Base-by-base conservation (phyloP, 2,888 invertebrate genomes). In the Amphiduros pacificus region DNA sequence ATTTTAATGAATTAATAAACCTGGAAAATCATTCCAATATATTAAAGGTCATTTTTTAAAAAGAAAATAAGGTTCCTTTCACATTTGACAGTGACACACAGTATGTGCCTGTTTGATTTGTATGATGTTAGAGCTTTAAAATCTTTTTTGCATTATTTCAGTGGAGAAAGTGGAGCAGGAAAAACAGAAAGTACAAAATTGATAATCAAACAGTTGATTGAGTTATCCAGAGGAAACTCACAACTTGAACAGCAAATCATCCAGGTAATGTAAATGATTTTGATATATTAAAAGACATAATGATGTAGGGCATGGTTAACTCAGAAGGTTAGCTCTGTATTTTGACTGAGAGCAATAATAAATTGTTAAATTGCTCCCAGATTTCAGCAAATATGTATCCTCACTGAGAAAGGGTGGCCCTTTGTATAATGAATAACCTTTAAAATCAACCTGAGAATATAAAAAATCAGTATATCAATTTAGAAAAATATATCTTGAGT, bases 111-210 rank as follows among this genome's bases (percentile, higher is more conserved):
- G 17, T 36, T 36, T 36, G 17, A 36, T 36, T 17, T 36, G 36
- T 36, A 11, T 36, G 17, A 5, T 57, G 29, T 49, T 6, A 24
- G 9, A 24, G 3, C 20, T 20, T 14, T 59, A 27, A 28, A 20
- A 17, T 61, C 9, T 32, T 60, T 44, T 27, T 26, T 22, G 17
- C 53, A 29, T 52, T 5, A 11, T 65, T 64, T 32, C 67, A 80
- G 81, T 70, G 81, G 81, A 3, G 81, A 81, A 64, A 78, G 78
- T 69, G 81, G 81, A 27, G 78, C 80, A 4, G 81, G 81, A 1
- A 81, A 81, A 67, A 81, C 81, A 17, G 81, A 81, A 64, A 78
- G 78, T 52, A 79, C 81, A 20, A 81, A 81, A 62, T 65, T 79
- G 27, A 76, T 81, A 55, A 77, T 81, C 54, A 77, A 78, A 60